phyloP scores from a whole-genome alignment of 2,888 invertebrate genomes.

The Steinernema scapterisci region DNA sequence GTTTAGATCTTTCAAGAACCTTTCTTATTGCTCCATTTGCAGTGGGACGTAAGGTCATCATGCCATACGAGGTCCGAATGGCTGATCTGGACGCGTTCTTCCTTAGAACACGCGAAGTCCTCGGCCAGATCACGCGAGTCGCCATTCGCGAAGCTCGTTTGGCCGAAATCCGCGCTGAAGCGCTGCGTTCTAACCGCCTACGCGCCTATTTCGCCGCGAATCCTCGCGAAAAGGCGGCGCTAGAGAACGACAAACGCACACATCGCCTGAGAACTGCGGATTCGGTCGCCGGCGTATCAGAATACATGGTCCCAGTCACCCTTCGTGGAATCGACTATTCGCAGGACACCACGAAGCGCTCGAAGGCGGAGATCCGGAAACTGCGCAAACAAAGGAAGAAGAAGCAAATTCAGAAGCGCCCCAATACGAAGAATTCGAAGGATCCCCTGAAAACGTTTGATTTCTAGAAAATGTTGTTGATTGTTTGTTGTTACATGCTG shows the following conservation, averaged over 20 bases:
- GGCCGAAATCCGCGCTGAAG: constrained; percentile 91
- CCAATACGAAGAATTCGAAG: constrained; percentile 32
- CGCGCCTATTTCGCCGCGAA: constrained; percentile 57
- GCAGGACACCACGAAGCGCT: constrained; percentile 18
- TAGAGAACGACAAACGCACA: constrained; percentile 55
- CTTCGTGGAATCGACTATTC: constrained; percentile 12
- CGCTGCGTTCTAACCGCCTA: constrained; percentile 80
- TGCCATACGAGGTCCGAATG: constrained; percentile 89
- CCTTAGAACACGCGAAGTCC: constrained; percentile 88
- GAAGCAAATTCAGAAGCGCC: constrained; percentile 17
- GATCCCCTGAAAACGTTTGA: constrained; percentile 44
- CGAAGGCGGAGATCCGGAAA: constrained; percentile 21
- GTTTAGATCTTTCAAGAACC: constrained; percentile 33
- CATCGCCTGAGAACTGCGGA: constrained; percentile 18
- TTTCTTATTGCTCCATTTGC: neutral
- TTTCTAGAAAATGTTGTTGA: neutral
- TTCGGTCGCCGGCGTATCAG: constrained; percentile 61
- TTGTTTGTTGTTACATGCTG: constrained; percentile 29
- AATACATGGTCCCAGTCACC: constrained; percentile 56
- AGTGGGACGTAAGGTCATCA: constrained; percentile 70
- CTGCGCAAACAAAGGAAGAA: constrained; percentile 3
- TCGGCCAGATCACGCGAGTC: constrained; percentile 88
- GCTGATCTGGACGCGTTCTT: constrained; percentile 94
- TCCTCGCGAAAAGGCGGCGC: constrained; percentile 59
- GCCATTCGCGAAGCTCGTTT: constrained; percentile 91